Base-by-base conservation (phyloP, 2,113 vertebrate species). In the Pedetes capensis region DNA sequence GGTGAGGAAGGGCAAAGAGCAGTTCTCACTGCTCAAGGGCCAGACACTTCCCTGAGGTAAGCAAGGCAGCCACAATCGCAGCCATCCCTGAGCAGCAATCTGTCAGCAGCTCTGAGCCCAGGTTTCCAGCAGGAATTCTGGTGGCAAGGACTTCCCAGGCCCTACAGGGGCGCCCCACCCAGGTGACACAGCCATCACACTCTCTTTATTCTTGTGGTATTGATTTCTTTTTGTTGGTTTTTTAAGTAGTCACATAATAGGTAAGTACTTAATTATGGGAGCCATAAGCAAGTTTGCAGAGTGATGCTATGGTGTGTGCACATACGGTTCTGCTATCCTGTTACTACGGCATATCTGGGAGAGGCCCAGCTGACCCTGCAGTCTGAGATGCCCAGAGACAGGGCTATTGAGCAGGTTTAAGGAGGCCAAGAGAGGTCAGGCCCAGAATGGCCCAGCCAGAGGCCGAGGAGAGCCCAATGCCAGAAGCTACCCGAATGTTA, bases 401-500 rank as follows among this genome's bases (percentile, higher is more conserved):
- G 34, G 1, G 9, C 23, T 13, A 8, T 2, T 14, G 20, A 27
- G 11, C 4, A 17, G 27, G 78, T 18, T 13, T 29, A 44, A 2
- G 32, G 86, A 89, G 12, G 55, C 25, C 3, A 37, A 51, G 55
- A 23, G 27, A 95, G 81, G 49, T 2, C 2, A 47, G 10, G 25
- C 25, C 61, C 42, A 12, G 13, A 34, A 18, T 23, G 22, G 9
- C 5, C 5, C 7, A 23, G n/a, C 51, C 23, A 8, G 69, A 47
- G 32, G 37, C 29, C 14, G 7, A 42, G 39, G n/a, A 61, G 72
- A 59, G 34, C 17, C 39, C 8, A 1, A 32, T 37, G 55, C 16
- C 5, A 14, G 37, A 13, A 17, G 14, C 27, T 17, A 34, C 7
- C 29, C 3, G 0, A 17, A 2, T 42, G 47, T 49, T 37, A 3